These are phyloP conservation scores for Puntigrus tetrazona DNA, from an alignment of 2,113 vertebrate genomes.

Conservation along the genomic window DNA sequence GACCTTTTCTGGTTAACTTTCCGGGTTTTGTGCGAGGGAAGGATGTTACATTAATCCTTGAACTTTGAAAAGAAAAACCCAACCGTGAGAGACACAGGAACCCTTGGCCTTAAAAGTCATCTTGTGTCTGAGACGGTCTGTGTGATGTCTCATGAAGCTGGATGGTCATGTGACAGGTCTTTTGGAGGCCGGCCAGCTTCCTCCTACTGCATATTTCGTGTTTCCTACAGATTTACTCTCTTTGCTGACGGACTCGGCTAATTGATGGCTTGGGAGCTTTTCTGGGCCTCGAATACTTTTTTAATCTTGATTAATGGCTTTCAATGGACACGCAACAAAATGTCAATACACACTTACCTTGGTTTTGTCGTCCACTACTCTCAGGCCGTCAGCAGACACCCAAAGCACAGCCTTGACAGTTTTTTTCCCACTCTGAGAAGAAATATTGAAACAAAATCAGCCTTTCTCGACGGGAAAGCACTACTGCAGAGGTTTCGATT, in stretches of 20 bases:
- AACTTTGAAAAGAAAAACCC: conserved; percentile 4
- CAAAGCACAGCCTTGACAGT: conserved; percentile 88
- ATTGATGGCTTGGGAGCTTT: conserved; percentile 9
- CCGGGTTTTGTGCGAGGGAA: conserved; percentile 20
- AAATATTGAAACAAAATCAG: conserved; percentile 26
- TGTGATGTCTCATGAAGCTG: conserved; percentile 1
- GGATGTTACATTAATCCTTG: neutral
- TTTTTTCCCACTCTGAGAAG: conserved; percentile 85
- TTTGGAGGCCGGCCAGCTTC: conserved; percentile 10
- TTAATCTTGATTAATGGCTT: neutral
- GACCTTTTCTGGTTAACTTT: conserved; percentile 25
- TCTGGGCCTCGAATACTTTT: neutral
- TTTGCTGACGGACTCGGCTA: neutral
- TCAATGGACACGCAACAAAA: neutral
- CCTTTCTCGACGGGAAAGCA: neutral
- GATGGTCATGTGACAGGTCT: conserved; percentile 22
- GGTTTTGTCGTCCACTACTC: conserved; percentile 92
- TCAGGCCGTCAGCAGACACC: conserved; percentile 90
- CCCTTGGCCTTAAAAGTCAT: conserved; percentile 16
- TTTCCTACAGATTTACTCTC: conserved; percentile 11
- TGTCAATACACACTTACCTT: conserved; percentile 76
- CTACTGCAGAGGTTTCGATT: neutral
- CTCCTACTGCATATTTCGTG: conserved; percentile 19
- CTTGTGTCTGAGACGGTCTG: conserved; percentile 13
- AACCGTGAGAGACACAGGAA: conserved; percentile 7